These are phyloP conservation scores for Eutolmus rufibarbis DNA, from an alignment of 2,888 invertebrate genomes.

Conservation along the genomic window DNA sequence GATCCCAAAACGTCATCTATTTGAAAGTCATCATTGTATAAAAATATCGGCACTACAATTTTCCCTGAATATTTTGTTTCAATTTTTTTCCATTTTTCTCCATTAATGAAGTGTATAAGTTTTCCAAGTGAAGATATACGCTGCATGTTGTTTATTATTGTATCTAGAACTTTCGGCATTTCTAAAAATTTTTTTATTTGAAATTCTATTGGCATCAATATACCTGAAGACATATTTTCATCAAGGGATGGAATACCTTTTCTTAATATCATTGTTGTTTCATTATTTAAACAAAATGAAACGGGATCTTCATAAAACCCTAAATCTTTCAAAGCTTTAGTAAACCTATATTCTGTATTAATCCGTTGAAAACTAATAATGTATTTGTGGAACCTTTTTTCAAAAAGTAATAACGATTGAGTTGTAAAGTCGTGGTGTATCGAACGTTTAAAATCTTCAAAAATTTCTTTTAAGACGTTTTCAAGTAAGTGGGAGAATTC, in stretches of 20 bases:
- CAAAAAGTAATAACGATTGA: neutral
- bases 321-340: neutral
- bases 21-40: neutral
- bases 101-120: neutral
- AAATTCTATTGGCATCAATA: neutral
- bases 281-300: no score
- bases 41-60: neutral
- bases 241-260: neutral
- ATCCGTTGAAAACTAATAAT: neutral
- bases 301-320: no score
- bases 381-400: neutral
- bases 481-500: no score
- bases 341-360: neutral
- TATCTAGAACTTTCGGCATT: neutral
- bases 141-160: neutral
- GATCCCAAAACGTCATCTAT: neutral
- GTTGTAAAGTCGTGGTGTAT: no score
- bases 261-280: no score
- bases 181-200: neutral
- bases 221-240: neutral
- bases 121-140: neutral
- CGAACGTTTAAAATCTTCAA: no score
- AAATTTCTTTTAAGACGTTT: no score
- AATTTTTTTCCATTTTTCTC: neutral
- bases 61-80: neutral